Base-by-base conservation (phyloP, 2,888 invertebrate genomes). In the Mesochorus sp. region DNA sequence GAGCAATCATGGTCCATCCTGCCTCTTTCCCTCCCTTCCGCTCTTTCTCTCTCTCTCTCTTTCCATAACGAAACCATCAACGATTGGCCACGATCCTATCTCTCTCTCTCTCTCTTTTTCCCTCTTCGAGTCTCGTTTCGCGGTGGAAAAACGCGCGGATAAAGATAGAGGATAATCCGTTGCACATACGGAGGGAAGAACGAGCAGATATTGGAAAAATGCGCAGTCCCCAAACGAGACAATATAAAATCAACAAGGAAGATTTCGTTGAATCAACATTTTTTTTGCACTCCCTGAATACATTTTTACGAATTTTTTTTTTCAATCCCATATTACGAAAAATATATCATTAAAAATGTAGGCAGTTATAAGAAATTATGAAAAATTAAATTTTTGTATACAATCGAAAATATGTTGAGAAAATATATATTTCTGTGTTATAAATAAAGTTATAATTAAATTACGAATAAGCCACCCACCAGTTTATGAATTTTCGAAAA, bases 1-100 rank as follows among this genome's bases (percentile, higher is more conserved):
- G 82, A 70, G 77, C 85, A 87, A 88, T 88, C 87, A 84, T 85
- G 85, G 80, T 76, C 68, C 21, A 34, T 44, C 44, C 31, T 44
- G 28, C 21, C 24, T 71, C 6, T 28, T 28, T 37, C 55, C 39
- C 6, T 34, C 34, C n/a, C n/a, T n/a, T n/a, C n/a, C n/a, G 21
- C 53, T 47, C 61, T 31, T 26, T 44, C 21, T 26, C 53, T 47
- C 61, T 31, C 37, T 44, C 21, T 49, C 47, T 44, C 1, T 49
- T n/a, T 62, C 21, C 12, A 31, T 24, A 62, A 34, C 68, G n/a
- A 28, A 28, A 12, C 68, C 67, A 10, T 49, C 55, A 12, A 17
- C 76, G 71, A 81, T 79, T 80, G 79, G 77, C 53, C 67, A 44
- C 62, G 55, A 55, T 31, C 47, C 47, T 51, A 19, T 47, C n/a